phyloP scores from a whole-genome alignment of 2,888 invertebrate species.

The Leptogaster cylindrica region DNA sequence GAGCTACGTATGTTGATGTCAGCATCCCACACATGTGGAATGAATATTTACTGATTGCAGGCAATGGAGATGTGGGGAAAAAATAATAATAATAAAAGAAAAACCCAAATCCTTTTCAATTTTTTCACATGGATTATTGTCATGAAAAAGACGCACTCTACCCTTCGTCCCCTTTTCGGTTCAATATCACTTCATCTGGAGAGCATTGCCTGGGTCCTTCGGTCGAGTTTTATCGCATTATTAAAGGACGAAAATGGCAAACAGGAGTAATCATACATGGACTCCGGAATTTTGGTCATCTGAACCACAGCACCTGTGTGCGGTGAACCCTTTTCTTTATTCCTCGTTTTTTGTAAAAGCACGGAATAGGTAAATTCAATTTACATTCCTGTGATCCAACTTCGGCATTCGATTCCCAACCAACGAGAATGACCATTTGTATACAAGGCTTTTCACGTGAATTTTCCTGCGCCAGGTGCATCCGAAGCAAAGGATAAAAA shows the following conservation, averaged over 20 bases:
- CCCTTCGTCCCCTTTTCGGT: neutral
- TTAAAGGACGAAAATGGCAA: constrained; percentile 13
- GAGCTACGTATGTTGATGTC: neutral
- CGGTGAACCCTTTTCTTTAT: neutral
- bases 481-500: neutral
- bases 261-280: neutral
- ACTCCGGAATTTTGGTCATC: neutral
- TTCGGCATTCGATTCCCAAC: constrained; percentile 11
- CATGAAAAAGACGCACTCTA: constrained; percentile 24
- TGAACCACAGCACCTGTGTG: neutral
- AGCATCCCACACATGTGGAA: neutral
- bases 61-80: neutral
- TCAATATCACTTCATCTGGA: no score
- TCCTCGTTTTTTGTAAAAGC: neutral
- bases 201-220: neutral
- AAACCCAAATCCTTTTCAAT: neutral
- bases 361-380: constrained; percentile 5
- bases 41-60: neutral
- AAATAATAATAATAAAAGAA: neutral
- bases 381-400: neutral
- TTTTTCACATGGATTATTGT: constrained; percentile 26
- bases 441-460: neutral
- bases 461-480: neutral
- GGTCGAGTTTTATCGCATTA: constrained; percentile 13
- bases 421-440: neutral